phyloP scores from a whole-genome alignment of 2,888 invertebrate genomes.

The Catocala nupta region DNA sequence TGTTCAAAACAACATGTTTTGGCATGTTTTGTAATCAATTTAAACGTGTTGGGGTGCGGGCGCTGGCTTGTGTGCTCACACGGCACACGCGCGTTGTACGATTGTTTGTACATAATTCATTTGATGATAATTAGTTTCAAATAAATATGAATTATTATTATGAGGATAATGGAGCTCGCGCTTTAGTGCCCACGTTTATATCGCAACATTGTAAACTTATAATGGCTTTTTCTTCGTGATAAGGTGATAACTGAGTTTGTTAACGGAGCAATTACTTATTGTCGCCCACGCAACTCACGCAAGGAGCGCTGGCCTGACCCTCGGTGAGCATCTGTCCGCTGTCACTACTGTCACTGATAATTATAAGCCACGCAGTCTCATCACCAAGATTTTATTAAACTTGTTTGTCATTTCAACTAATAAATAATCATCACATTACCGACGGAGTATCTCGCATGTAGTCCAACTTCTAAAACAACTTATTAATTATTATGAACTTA shows the following conservation, averaged over 20 bases:
- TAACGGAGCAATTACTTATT: constrained; percentile 10
- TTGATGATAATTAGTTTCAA: constrained; percentile 18
- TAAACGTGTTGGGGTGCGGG: constrained; percentile 15
- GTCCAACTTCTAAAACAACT: no score
- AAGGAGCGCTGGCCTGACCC: no score
- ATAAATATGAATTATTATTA: constrained; percentile 27
- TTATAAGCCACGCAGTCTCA: no score
- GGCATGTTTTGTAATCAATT: constrained; percentile 36
- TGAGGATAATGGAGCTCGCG: constrained; percentile 19
- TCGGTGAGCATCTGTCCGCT: no score
- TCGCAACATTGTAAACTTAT: constrained; percentile 12
- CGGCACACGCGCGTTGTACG: background rate
- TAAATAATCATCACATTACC: background rate
- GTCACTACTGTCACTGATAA: no score
- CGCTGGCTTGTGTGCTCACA: background rate
- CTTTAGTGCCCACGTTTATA: constrained; percentile 12
- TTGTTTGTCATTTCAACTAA: background rate
- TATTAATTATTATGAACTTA: no score
- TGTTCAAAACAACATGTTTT: constrained; percentile 24
- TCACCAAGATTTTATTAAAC: background rate
- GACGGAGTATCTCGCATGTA: no score
- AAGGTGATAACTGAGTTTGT: constrained; percentile 17
- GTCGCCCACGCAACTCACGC: constrained; percentile 5
- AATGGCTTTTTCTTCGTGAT: constrained; percentile 13
- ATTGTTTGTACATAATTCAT: constrained; percentile 33